Evolutionary conservation across 2,888 invertebrate genomes (phyloP).

Genomic region (Antheraea assamensis): DNA sequence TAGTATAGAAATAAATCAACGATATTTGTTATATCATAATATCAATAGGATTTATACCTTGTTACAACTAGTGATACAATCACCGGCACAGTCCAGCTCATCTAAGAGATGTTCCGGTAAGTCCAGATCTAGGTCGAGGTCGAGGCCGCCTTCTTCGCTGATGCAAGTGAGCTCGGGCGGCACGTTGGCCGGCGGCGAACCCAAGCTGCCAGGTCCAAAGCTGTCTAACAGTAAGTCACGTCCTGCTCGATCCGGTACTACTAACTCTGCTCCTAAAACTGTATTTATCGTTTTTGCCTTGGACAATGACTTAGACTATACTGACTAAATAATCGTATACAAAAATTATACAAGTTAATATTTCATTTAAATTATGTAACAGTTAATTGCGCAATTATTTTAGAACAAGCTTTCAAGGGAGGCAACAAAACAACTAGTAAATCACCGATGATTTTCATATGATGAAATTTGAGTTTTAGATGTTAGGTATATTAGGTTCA

Average conservation of each 20-base stretch:
- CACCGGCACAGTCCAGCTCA: constrained; percentile 90
- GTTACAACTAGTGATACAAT: constrained; percentile 92
- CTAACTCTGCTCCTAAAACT: constrained; percentile 78
- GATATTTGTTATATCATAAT: too few relatives aligned
- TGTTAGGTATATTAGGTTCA: background rate
- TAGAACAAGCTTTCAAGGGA: background rate
- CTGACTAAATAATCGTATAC: background rate
- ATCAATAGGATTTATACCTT: constrained; percentile 73
- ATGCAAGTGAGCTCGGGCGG: constrained; percentile 91
- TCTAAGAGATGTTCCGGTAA: constrained; percentile 87
- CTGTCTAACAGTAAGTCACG: constrained; percentile 70
- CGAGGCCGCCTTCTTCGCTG: constrained; percentile 92
- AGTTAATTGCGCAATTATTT: background rate
- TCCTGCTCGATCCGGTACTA: constrained; percentile 69
- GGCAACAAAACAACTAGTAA: background rate
- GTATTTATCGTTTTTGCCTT: constrained; percentile 14
- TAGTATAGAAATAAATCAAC: too few relatives aligned
- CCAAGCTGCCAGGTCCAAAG: constrained; percentile 71
- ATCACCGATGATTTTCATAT: background rate
- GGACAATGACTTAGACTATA: background rate
- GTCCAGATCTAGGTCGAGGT: constrained; percentile 87
- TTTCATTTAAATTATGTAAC: background rate
- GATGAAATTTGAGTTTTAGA: background rate
- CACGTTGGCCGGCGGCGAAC: constrained; percentile 75
- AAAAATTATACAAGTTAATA: background rate